These are phyloP conservation scores for Lagenorhynchus albirostris DNA, from an alignment of 2,113 vertebrate genomes.

Conservation along the genomic window DNA sequence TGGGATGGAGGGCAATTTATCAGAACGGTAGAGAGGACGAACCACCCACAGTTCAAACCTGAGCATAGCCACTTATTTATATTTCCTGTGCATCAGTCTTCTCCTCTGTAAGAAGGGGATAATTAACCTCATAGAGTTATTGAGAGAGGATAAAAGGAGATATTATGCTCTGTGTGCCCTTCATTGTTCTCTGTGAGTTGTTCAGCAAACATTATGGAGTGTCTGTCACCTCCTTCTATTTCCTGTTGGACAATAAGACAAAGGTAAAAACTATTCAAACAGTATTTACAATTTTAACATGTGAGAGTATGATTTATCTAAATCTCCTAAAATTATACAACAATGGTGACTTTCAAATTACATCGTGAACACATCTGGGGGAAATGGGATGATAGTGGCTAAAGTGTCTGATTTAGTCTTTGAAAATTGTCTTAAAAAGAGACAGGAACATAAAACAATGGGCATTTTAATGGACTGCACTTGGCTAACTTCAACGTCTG, in stretches of 20 bases:
- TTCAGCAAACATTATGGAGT: background rate
- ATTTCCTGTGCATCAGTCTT: background rate
- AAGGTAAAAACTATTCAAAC: background rate
- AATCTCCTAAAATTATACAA: background rate
- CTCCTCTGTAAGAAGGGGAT: background rate
- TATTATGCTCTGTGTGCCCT: background rate
- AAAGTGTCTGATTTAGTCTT: background rate
- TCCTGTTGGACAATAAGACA: background rate
- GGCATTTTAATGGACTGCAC: slow-evolving; percentile 41
- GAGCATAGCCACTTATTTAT: background rate
- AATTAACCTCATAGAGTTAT: too few species aligned
- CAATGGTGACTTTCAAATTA: background rate
- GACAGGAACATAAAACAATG: slow-evolving; percentile 33
- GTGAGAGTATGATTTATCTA: background rate
- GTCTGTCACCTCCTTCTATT: background rate
- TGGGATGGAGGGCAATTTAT: background rate
- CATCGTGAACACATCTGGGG: background rate
- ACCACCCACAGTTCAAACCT: background rate
- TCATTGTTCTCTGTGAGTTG: background rate
- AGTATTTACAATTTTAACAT: background rate
- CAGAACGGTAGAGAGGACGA: fast-evolving
- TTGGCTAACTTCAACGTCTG: background rate
- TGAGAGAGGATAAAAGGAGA: background rate
- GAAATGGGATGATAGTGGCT: background rate
- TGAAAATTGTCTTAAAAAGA: slow-evolving; percentile 47